Conservation (phyloP, 2,888 invertebrate genomes). For the Lordiphosa andalusiaca region DNA sequence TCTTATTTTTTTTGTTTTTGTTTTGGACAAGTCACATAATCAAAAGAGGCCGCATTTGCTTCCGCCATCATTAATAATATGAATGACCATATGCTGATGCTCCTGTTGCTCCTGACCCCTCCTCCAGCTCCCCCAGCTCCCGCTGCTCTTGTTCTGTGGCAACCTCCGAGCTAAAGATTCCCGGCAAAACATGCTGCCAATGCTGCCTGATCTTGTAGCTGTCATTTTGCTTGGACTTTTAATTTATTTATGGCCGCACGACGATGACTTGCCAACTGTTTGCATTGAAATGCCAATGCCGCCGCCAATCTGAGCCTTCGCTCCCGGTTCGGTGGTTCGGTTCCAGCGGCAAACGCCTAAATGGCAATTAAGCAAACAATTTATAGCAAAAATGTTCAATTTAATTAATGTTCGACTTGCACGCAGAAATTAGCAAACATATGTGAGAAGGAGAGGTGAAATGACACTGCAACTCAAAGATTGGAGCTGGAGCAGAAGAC, state of each 20-base stretch:
- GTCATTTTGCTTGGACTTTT: conserved; percentile 61
- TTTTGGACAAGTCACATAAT: conserved; percentile 46
- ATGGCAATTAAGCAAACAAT: conserved; percentile 73
- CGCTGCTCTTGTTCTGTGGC: conserved; percentile 8
- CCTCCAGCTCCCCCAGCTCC: conserved; percentile 4
- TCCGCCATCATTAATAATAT: conserved; percentile 71
- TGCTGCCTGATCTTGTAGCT: conserved; percentile 65
- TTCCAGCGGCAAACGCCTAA: conserved; percentile 45
- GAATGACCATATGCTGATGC: conserved; percentile 48
- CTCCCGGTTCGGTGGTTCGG: conserved; percentile 9
- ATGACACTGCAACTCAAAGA: conserved; percentile 3
- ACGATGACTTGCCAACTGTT: conserved; percentile 56
- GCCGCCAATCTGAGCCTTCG: conserved; percentile 25
- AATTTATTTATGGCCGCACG: conserved; percentile 70
- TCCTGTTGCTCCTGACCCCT: conserved; percentile 40
- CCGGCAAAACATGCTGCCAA: conserved; percentile 33
- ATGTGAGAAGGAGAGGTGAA: conserved; percentile 43
- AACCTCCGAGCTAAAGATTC: not conserved
- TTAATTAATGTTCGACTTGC: conserved; percentile 72
- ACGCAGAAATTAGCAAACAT: conserved; percentile 71
- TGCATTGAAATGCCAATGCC: conserved; percentile 49
- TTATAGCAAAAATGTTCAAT: conserved; percentile 68
- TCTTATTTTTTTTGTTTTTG: too few relatives aligned
- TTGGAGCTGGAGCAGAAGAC: not conserved
- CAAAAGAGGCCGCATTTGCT: conserved; percentile 63